Conservation (phyloP, 1,140 invertebrate genomes). For the Octopus sinensis region DNA sequence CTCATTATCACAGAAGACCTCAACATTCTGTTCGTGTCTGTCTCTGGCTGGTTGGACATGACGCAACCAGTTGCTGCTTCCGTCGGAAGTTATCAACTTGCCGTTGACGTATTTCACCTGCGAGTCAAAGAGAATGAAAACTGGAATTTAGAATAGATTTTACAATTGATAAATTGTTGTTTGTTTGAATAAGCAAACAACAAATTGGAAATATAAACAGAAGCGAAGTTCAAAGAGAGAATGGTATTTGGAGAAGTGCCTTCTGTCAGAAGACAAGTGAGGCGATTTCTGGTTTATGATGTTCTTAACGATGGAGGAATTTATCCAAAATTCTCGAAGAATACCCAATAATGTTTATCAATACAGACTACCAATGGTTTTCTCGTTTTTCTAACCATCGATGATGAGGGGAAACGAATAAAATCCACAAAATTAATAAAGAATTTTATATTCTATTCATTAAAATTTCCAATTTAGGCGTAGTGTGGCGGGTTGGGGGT, state of each 20-base stretch:
- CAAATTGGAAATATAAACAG: neutral
- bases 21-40: slow-evolving; percentile 68
- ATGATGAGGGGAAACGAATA: neutral
- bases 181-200: neutral
- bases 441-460: neutral
- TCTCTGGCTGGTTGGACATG: slow-evolving; percentile 65
- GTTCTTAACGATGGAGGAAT: neutral
- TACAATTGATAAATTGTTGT: too few species aligned
- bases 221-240: neutral
- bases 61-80: slow-evolving; percentile 58
- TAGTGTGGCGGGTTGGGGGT: slow-evolving; percentile 10
- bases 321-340: neutral
- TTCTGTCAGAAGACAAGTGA: neutral
- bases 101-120: slow-evolving; percentile 31
- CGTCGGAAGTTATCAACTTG: slow-evolving; percentile 17
- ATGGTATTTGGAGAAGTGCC: neutral
- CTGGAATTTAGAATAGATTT: too few species aligned
- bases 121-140: neutral
- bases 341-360: neutral
- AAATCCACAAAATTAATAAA: neutral
- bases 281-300: neutral
- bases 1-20: slow-evolving; percentile 53
- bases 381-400: neutral
- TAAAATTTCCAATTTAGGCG: neutral
- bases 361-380: neutral